Base-by-base conservation (phyloP, 2,797 vertebrate species). In the Numenius phaeopus region DNA sequence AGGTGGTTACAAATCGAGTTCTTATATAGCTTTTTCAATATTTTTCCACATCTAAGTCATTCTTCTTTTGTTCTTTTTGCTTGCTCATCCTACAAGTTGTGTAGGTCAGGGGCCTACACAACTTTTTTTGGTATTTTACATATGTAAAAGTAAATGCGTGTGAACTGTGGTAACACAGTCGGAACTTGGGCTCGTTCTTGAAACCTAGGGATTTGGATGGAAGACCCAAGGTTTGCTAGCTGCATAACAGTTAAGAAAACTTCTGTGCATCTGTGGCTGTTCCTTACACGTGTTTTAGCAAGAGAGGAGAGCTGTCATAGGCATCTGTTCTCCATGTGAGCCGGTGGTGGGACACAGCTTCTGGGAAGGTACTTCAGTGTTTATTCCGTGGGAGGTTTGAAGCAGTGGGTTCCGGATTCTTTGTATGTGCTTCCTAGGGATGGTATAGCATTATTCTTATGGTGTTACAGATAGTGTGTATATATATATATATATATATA, bases 281-380 rank as follows among this genome's bases (percentile, higher is more conserved):
- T 75, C 37, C 76, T 82, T 81, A 64, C 8, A 21, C 13, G 9
- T 50, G 19, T 17, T 86, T 55, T 57, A 44, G 17, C 29, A 29
- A 50, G 57, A 59, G 19, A 66, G 18, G 17, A n/a, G 34, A 55
- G 27, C 21, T 40, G 5, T 46, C 37, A 9, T 8, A 80, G 16
- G 32, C 1, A 0, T 32, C 59, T 61, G 1, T 15, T 30, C 58
- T 79, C 40, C 4, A 1, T 10, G 30, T 29, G 29, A 64, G 42
- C n/a, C 47, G 29, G 27, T 40, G 58, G 32, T 58, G 32, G 49
- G 49, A n/a, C 11, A 16, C 27, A 54, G 52, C 16, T 88, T 34
- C 32, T 65, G 16, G 40, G 40, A 64, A 65, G 22, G 40, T 37
- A 26, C 16, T 55, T 66, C 52, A 67, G 72, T 66, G n/a, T 16